Base-by-base conservation (phyloP, 2,113 vertebrate genomes). In the Columba janthina region DNA sequence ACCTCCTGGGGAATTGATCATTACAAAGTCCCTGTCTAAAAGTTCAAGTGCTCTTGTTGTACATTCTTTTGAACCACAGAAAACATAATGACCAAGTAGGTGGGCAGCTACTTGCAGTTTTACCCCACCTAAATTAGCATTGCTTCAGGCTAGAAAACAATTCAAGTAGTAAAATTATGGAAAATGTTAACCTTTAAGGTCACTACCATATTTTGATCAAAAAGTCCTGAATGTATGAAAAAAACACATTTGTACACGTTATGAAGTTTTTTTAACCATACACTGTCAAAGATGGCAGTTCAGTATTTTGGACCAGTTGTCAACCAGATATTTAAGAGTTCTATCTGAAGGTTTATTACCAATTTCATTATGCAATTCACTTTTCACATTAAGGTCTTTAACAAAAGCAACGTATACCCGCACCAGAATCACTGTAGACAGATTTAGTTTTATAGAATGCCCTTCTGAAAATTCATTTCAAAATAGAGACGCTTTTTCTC, bases 401-500 rank as follows among this genome's bases (percentile, higher is more conserved):
- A 95, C 82, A 90, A 94, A 97, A 97, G 95, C 93, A 92, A 94
- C 85, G 85, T 88, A 93, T 73, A 91, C 96, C 91, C 54, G 32
- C 93, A 80, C 90, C 83, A 85, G 95, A 96, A 95, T 94, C 94
- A 97, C 84, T 95, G 93, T 88, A 94, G 93, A 88, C 88, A 96
- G 94, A 89, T 91, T 78, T 58, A 69, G 54, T 71, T 96, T 96
- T 88, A 97, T 78, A 97, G 89, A 98, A 97, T 88, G 94, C 97
- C 97, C 97, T 97, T 97, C 95, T 93, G 88, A 98, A 97, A 98
- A 96, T 85, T 95, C 94, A 32, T 97, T 96, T 97, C 97, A 97
- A 98, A 98, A 98, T 96, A 98, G 96, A 98, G 97, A 97, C 57
- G 94, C 96, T 97, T 94, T 96, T 95, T 96, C 92, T 95, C 96